These are phyloP conservation scores for Hypanus sabinus DNA, from an alignment of 2,113 vertebrate species.

Conservation along the genomic window DNA sequence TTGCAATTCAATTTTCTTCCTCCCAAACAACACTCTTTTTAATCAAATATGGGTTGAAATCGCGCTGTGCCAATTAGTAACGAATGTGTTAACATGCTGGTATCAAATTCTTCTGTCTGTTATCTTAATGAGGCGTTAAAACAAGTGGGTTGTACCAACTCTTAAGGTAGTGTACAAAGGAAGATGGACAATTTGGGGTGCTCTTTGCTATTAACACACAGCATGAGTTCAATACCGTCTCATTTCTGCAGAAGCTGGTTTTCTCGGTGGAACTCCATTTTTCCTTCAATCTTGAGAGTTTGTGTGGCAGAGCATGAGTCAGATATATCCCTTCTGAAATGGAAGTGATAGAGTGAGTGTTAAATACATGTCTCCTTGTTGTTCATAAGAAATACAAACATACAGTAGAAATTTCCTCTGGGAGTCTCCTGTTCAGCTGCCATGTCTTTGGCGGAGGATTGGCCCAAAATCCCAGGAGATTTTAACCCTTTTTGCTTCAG, in stretches of 20 bases:
- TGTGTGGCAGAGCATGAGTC: neutral
- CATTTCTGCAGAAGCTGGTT: neutral
- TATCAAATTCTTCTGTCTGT: slow-evolving; percentile 28
- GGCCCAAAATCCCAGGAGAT: neutral
- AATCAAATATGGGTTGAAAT: slow-evolving; percentile 30
- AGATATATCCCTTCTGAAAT: neutral
- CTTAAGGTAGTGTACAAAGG: neutral
- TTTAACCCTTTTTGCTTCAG: neutral
- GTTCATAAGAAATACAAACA: neutral
- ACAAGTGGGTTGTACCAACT: slow-evolving; percentile 13
- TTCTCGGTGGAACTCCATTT: neutral
- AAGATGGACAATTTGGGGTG: neutral
- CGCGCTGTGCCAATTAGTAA: slow-evolving; percentile 29
- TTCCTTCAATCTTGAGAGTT: neutral
- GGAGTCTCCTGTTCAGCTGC: neutral
- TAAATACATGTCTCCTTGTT: slow-evolving; percentile 7
- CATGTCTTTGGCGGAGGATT: neutral
- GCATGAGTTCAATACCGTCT: neutral
- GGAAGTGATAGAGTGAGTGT: neutral
- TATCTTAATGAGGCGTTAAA: slow-evolving; percentile 21
- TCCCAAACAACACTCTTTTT: slow-evolving; percentile 31
- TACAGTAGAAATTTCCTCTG: slow-evolving; percentile 7
- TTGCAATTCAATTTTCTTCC: slow-evolving; percentile 25
- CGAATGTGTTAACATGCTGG: slow-evolving; percentile 28
- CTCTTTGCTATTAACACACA: neutral